Conservation (phyloP, 2,797 vertebrate species). For the Dendrocincla fuliginosa region DNA sequence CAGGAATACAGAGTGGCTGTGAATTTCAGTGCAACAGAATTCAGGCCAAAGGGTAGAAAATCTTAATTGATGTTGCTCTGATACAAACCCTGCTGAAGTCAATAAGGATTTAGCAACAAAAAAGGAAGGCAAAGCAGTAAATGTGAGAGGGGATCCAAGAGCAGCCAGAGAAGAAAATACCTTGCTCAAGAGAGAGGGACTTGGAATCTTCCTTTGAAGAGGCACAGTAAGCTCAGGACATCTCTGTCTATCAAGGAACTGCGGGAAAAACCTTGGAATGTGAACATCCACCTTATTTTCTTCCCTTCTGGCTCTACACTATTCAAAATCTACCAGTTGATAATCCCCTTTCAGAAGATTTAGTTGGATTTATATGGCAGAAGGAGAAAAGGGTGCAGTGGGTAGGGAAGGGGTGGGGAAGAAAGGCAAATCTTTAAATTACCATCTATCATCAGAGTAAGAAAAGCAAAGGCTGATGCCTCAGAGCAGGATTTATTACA, state of each 20-base stretch:
- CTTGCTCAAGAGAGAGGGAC: background rate
- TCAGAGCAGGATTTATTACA: background rate
- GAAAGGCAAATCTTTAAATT: conserved; percentile 18
- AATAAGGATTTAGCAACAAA: background rate
- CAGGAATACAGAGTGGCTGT: fast-evolving
- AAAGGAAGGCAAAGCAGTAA: background rate
- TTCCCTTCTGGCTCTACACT: background rate
- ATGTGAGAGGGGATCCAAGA: background rate
- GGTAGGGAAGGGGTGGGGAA: background rate
- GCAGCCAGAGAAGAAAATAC: background rate
- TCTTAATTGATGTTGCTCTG: background rate
- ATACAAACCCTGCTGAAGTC: background rate
- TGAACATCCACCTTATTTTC: background rate
- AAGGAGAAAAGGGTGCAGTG: background rate
- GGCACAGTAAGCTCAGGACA: background rate
- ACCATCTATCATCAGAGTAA: background rate
- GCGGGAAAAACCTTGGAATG: background rate
- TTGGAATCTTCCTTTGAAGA: background rate
- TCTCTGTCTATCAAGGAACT: background rate
- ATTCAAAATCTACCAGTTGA: background rate
- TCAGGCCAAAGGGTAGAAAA: background rate
- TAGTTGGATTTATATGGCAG: conserved; percentile 5
- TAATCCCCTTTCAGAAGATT: conserved; percentile 47
- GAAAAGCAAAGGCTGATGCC: background rate
- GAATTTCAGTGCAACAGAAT: background rate